A percentile compares a stretch with the other conserved stretches of the same genome.
These are phyloP conservation scores for Micropoecilia bifurca DNA, from an alignment of 2,797 vertebrate genomes.

Conservation along the genomic window DNA sequence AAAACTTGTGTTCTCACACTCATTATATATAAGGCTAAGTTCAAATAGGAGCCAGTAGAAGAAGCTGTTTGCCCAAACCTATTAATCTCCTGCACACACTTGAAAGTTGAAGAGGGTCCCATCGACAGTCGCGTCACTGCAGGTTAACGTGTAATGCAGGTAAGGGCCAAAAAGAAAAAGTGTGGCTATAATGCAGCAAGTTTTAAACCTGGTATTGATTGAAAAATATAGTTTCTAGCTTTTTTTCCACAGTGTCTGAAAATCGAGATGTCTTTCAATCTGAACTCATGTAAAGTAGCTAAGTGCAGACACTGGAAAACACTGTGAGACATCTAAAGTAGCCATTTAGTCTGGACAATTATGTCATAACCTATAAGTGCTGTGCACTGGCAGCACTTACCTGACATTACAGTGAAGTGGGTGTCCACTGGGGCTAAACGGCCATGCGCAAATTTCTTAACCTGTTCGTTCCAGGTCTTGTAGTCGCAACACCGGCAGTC, in stretches of 20 bases:
- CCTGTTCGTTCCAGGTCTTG: constrained; percentile 45
- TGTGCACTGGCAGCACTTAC: constrained; percentile 55
- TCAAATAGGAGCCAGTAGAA: constrained; percentile 46
- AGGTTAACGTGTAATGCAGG: constrained; percentile 38
- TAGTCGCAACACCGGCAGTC: constrained; percentile 28
- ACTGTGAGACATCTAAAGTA: constrained; percentile 31
- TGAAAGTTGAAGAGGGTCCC: constrained; percentile 38
- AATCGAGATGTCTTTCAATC: constrained; percentile 28
- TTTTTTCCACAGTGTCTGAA: neutral
- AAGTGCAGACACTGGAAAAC: constrained; percentile 30
- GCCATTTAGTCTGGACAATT: constrained; percentile 48
- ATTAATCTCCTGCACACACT: constrained; percentile 34
- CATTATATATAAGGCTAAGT: constrained; percentile 67
- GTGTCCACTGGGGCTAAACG: constrained; percentile 33
- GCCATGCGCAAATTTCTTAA: constrained; percentile 39
- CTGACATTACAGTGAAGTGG: constrained; percentile 12
- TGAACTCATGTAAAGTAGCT: constrained; percentile 18
- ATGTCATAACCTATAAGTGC: constrained; percentile 67
- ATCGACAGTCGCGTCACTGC: constrained; percentile 17
- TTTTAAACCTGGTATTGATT: constrained; percentile 24
- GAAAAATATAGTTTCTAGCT: constrained; percentile 4
- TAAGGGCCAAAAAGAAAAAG: constrained; percentile 11
- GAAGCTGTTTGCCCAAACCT: constrained; percentile 57
- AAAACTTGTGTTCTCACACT: constrained; percentile 42
- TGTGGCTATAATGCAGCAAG: constrained; percentile 6